Conservation (phyloP, 2,113 vertebrate species). For the Naja naja region DNA sequence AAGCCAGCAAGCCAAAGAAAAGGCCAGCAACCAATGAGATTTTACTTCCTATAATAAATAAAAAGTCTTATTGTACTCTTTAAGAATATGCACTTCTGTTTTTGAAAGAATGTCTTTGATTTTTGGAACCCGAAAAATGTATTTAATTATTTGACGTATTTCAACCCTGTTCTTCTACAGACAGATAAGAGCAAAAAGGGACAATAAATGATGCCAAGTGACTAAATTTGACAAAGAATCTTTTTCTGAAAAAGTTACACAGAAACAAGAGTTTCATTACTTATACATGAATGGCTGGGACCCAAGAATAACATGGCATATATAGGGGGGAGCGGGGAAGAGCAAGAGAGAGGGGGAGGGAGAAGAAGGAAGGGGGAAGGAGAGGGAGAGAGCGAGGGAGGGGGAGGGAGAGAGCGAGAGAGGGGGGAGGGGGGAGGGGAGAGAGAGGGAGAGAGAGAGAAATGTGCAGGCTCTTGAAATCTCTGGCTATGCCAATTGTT, state of each 20-base stretch:
- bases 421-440: accelerated
- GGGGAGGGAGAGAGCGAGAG: too few species aligned
- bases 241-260: neutral
- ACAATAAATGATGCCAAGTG: neutral
- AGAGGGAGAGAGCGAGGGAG: too few species aligned
- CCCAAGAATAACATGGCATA: neutral
- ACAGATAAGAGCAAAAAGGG: neutral
- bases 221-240: neutral
- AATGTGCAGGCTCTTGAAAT: neutral
- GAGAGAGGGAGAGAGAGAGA: too few species aligned
- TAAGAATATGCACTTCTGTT: neutral
- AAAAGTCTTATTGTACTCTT: too few species aligned
- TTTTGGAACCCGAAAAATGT: neutral
- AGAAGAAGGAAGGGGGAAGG: too few species aligned
- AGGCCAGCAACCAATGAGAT: constrained; percentile 87
- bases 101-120: neutral
- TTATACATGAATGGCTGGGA: neutral
- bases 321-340: too few species aligned
- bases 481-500: neutral
- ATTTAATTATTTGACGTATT: neutral
- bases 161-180: neutral
- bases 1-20: constrained; percentile 80
- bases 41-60: constrained; percentile 77
- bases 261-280: neutral
- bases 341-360: too few species aligned